Evolutionary conservation across 2,113 vertebrate species (phyloP).

Genomic region (Chloroceryle aenea): DNA sequence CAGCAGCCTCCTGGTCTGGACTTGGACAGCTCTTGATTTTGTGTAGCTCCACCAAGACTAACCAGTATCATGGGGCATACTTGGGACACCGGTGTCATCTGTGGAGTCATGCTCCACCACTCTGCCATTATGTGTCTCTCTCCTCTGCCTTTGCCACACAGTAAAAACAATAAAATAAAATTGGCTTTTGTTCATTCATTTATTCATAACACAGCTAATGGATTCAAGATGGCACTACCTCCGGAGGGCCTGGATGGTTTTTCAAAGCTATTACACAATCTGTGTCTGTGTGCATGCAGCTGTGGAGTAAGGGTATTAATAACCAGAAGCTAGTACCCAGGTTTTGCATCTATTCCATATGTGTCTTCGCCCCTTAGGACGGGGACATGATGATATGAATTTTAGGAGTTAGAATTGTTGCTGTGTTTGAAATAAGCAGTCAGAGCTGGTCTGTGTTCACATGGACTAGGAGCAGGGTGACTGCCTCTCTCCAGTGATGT

Average conservation of each 20-base stretch:
- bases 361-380: not conserved
- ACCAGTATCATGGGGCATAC: accelerated
- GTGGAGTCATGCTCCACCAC: accelerated
- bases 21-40: not conserved
- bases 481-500: accelerated
- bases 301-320: not conserved
- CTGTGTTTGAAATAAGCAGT: not conserved
- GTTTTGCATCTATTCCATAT: not conserved
- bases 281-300: not conserved
- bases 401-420: not conserved
- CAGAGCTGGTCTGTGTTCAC: not conserved
- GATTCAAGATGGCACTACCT: not conserved
- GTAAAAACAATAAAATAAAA: not conserved
- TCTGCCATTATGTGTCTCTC: not conserved
- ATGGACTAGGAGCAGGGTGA: not conserved
- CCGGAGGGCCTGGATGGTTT: not conserved
- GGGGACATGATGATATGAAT: not conserved
- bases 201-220: not conserved
- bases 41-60: not conserved
- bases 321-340: not conserved
- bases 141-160: not conserved
- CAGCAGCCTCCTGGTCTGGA: not conserved
- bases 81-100: accelerated
- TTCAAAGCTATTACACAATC: not conserved
- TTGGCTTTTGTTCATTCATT: not conserved